Percentiles rank a stretch among this genome's conserved stretches.
Evolutionary conservation across 2,888 invertebrate species (phyloP).

Genomic region (Drosophila greeni): DNA sequence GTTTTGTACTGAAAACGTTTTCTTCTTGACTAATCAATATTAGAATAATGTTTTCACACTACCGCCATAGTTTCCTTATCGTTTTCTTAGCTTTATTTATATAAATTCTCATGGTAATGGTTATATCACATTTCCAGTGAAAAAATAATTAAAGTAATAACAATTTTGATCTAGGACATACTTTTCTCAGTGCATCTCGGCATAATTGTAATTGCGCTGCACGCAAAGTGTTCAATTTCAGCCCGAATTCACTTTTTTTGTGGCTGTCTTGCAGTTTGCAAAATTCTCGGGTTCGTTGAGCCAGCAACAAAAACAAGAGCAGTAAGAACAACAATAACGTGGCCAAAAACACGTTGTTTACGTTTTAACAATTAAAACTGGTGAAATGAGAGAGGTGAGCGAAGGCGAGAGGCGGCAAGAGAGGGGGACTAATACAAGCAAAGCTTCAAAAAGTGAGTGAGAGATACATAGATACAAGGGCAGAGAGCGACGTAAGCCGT

Average conservation of each 20-base stretch:
- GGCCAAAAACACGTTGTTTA: slow-evolving; percentile 64
- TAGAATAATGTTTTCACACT: too few relatives aligned
- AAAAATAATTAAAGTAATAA: neutral
- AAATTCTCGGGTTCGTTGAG: slow-evolving; percentile 44
- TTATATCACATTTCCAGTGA: neutral
- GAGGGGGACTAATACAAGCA: slow-evolving; percentile 10
- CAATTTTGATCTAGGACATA: neutral
- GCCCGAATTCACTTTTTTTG: slow-evolving; percentile 37
- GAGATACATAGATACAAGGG: neutral
- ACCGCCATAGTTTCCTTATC: neutral
- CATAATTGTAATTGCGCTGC: slow-evolving; percentile 34
- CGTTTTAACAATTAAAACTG: slow-evolving; percentile 60
- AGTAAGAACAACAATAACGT: slow-evolving; percentile 12
- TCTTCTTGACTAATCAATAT: too few relatives aligned
- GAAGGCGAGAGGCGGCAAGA: slow-evolving; percentile 5
- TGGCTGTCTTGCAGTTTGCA: slow-evolving; percentile 40
- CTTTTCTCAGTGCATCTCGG: slow-evolving; percentile 18
- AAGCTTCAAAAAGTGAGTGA: slow-evolving; percentile 7
- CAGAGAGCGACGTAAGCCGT: slow-evolving; percentile 7
- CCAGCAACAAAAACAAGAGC: slow-evolving; percentile 19
- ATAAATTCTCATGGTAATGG: neutral
- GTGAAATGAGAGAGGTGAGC: slow-evolving; percentile 39
- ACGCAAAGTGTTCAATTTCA: slow-evolving; percentile 45
- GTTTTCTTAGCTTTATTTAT: neutral
- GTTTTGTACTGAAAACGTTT: neutral